Evolutionary conservation across 2,113 vertebrate genomes (phyloP).

Genomic region (Nannospalax galili): DNA sequence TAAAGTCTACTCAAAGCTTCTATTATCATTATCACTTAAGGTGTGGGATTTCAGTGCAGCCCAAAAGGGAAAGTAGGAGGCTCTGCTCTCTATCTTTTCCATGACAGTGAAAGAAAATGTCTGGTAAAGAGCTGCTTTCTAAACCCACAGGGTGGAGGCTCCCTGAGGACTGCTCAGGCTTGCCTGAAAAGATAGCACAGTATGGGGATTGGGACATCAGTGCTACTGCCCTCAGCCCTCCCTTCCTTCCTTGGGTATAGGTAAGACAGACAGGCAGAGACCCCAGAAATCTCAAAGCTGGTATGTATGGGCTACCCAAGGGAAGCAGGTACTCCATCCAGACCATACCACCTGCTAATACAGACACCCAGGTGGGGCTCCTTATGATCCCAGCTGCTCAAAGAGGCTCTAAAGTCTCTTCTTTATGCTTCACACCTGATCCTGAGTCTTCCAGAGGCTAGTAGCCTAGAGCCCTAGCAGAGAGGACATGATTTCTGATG

Average conservation of each 20-base stretch:
- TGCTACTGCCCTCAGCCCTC: neutral
- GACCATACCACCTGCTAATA: neutral
- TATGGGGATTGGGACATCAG: rapidly evolving
- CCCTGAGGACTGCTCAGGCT: neutral
- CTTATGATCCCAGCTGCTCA: neutral
- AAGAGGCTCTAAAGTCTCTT: neutral
- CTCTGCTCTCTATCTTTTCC: neutral
- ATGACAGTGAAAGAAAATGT: neutral
- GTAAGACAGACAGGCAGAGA: neutral
- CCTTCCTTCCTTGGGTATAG: neutral
- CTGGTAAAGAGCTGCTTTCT: neutral
- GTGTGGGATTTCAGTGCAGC: neutral
- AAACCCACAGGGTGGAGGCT: neutral
- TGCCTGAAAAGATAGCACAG: neutral
- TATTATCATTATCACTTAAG: neutral
- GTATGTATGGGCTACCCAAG: neutral
- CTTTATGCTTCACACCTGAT: neutral
- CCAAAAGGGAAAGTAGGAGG: neutral
- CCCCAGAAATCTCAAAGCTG: neutral
- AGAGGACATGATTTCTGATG: neutral
- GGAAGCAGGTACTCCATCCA: neutral
- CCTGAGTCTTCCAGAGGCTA: neutral
- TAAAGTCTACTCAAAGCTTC: neutral
- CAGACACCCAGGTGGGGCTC: neutral
- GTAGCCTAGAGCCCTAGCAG: neutral